Evolutionary conservation across 2,888 invertebrate genomes (phyloP).

Genomic region (Rapana venosa): DNA sequence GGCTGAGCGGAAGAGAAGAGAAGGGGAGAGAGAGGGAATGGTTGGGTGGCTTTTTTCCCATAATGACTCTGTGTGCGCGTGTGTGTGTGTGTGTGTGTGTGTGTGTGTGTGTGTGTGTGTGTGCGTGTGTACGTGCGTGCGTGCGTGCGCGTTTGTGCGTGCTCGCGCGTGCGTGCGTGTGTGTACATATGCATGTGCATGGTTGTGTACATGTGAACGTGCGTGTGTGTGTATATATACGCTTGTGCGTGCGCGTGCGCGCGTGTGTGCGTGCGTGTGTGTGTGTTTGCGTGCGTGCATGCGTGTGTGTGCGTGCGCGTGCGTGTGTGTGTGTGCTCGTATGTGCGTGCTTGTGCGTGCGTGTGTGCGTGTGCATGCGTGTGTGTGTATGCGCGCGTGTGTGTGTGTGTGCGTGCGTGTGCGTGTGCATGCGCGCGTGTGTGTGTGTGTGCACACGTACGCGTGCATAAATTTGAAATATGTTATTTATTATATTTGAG

Average conservation of each 20-base stretch:
- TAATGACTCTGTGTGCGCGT: neutral
- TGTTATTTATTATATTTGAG: no score
- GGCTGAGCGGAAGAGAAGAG: neutral
- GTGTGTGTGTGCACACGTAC: no score
- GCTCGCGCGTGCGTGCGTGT: neutral
- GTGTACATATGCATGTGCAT: neutral
- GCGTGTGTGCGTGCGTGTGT: constrained; percentile 4
- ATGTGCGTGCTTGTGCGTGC: neutral
- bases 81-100: neutral
- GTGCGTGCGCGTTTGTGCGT: constrained; percentile 8
- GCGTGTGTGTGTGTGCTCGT: constrained; percentile 7
- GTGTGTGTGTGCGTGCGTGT: neutral
- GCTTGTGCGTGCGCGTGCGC: neutral
- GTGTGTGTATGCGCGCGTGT: neutral
- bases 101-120: constrained; percentile 2
- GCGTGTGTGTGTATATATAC: constrained; percentile 22
- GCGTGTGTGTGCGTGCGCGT: constrained; percentile 5
- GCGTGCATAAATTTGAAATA: no score
- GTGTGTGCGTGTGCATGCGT: neutral
- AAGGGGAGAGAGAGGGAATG: neutral
- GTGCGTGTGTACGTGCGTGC: neutral
- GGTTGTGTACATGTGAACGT: neutral
- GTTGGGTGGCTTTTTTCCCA: no score
- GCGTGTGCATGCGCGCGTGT: neutral
- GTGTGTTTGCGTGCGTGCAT: neutral